Evolutionary conservation across 2,888 invertebrate genomes (phyloP).

Genomic region (Leuctra nigra): DNA sequence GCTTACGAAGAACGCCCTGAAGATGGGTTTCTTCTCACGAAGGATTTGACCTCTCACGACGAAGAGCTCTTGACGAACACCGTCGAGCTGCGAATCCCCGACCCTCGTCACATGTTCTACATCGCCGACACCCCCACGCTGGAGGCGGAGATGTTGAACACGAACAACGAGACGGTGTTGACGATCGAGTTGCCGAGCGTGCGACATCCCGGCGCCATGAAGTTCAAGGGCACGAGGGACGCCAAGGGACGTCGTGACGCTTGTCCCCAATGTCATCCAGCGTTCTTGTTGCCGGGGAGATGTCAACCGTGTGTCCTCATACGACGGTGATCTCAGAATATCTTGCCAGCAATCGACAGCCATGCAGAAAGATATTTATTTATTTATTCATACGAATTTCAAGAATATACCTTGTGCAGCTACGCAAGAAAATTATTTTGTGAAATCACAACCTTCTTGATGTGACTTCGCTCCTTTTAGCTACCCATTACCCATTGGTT

Average conservation of each 20-base stretch:
- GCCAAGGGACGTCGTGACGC: slow-evolving; percentile 1
- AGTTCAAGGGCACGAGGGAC: slow-evolving; percentile 6
- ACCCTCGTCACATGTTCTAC: slow-evolving; percentile 52
- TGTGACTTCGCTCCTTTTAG: too few species aligned
- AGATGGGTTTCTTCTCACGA: too few species aligned
- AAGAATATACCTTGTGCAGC: too few species aligned
- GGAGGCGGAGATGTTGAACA: slow-evolving; percentile 12
- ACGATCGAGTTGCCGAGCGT: slow-evolving; percentile 9
- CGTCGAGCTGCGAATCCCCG: slow-evolving; percentile 39
- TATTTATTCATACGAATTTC: background rate
- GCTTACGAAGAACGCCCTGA: background rate
- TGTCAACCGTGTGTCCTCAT: slow-evolving; percentile 58
- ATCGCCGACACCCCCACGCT: slow-evolving; percentile 48
- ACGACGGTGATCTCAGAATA: slow-evolving; percentile 28
- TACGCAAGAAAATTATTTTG: too few species aligned
- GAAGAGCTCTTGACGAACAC: slow-evolving; percentile 23
- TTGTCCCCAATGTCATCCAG: slow-evolving; percentile 49
- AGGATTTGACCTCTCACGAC: background rate
- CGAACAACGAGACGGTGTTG: slow-evolving; percentile 20
- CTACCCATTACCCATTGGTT: too few species aligned
- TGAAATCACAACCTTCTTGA: too few species aligned
- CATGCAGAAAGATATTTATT: background rate
- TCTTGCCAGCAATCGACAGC: background rate
- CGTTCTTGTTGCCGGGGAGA: slow-evolving; percentile 53
- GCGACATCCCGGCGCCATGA: slow-evolving; percentile 18